phyloP scores from a whole-genome alignment of 2,888 invertebrate genomes.

The Agrotis ipsilon region DNA sequence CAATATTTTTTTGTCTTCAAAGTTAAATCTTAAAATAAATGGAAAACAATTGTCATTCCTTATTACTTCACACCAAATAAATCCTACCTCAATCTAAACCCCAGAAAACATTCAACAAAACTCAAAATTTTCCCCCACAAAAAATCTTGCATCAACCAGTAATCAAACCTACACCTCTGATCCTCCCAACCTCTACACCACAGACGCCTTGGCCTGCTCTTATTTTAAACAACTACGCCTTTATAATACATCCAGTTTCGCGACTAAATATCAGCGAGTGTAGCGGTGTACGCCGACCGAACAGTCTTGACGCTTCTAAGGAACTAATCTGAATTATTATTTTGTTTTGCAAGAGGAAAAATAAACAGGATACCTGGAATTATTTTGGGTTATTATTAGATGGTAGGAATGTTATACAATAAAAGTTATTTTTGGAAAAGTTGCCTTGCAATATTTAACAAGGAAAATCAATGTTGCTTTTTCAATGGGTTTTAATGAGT shows the following conservation, averaged over 20 bases:
- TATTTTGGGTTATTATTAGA: not conserved
- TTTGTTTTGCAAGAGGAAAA: not conserved
- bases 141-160: constrained; percentile 15
- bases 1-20: no score
- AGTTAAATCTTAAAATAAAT: no score
- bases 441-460: no score
- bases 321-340: constrained; percentile 45
- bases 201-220: constrained; percentile 80
- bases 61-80: not conserved
- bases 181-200: constrained; percentile 61
- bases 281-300: constrained; percentile 78
- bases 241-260: constrained; percentile 91
- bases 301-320: constrained; percentile 76
- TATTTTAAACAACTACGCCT: constrained; percentile 91
- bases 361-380: fast-evolving
- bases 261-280: constrained; percentile 91
- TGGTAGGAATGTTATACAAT: no score
- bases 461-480: no score
- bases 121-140: not conserved
- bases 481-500: no score
- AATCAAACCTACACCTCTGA: constrained; percentile 76
- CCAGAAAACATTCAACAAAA: not conserved
- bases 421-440: no score
- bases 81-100: no score
- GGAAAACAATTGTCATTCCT: not conserved